Evolutionary conservation across 2,888 invertebrate genomes (phyloP).

Genomic region (Pseudococcus jackbeardsleyi): DNA sequence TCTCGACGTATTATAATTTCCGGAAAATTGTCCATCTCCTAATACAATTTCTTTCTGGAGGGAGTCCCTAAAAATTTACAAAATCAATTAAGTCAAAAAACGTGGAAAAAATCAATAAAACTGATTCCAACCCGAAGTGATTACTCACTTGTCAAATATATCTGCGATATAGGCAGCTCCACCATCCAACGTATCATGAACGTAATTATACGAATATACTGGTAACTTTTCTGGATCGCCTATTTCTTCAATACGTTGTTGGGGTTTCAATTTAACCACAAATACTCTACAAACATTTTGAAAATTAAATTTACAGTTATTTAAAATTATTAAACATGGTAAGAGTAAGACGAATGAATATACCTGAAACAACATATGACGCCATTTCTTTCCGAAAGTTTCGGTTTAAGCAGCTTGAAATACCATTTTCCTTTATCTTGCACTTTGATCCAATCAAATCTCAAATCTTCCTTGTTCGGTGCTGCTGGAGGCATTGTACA

Average conservation of each 20-base stretch:
- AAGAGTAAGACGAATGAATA: conserved; percentile 62
- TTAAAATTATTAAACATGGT: too few relatives aligned
- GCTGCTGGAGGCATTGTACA: conserved; percentile 81
- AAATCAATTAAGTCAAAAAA: too few relatives aligned
- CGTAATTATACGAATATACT: conserved; percentile 81
- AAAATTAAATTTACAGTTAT: too few relatives aligned
- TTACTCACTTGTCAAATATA: conserved; percentile 80
- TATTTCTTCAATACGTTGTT: conserved; percentile 76
- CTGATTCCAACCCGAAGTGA: neutral
- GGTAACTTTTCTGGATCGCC: conserved; percentile 79
- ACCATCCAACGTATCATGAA: conserved; percentile 77
- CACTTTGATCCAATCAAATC: conserved; percentile 70
- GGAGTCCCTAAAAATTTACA: conserved; percentile 72
- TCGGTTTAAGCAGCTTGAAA: conserved; percentile 74
- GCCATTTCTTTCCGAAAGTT: conserved; percentile 78
- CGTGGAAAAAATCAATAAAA: too few relatives aligned
- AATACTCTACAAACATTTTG: conserved; percentile 75
- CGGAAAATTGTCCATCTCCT: conserved; percentile 76
- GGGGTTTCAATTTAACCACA: conserved; percentile 79
- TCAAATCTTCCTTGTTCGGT: conserved; percentile 75
- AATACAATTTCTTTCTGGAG: conserved; percentile 79
- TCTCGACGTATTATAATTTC: conserved; percentile 60
- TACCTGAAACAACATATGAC: conserved; percentile 87
- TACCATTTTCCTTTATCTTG: conserved; percentile 78
- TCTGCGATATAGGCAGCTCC: conserved; percentile 90